These are phyloP conservation scores for Pelvicachromis taeniatus DNA, from an alignment of 2,113 vertebrate genomes.

Conservation along the genomic window DNA sequence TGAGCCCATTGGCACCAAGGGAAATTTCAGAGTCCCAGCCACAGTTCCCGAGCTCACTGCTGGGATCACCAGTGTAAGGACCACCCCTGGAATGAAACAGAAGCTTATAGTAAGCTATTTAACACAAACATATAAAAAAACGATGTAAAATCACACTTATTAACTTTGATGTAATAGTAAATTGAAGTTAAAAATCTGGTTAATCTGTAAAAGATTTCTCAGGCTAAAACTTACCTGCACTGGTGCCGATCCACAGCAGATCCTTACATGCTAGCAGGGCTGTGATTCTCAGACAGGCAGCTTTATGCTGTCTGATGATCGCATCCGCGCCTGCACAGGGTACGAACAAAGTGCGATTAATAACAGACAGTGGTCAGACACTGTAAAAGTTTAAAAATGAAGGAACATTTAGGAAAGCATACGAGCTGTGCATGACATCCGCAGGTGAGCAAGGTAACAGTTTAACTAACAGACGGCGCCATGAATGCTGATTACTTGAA, in stretches of 20 bases:
- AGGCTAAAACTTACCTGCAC: conserved; percentile 67
- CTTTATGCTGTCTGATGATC: conserved; percentile 97
- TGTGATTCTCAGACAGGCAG: conserved; percentile 93
- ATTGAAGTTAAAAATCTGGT: background rate
- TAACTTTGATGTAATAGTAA: background rate
- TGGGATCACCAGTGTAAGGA: conserved; percentile 83
- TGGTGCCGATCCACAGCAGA: conserved; percentile 95
- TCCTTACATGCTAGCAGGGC: conserved; percentile 91
- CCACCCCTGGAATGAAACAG: conserved; percentile 74
- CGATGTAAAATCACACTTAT: background rate
- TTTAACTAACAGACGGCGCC: background rate
- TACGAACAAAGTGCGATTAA: background rate
- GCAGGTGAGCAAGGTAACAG: background rate
- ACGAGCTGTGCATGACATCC: background rate
- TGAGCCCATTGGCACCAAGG: conserved; percentile 83
- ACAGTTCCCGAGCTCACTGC: conserved; percentile 73
- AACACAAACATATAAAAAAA: background rate
- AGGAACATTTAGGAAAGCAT: background rate
- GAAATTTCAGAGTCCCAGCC: conserved; percentile 65
- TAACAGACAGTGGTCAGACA: background rate
- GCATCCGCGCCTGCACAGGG: conserved; percentile 84
- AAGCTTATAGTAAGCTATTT: background rate
- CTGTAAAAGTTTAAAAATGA: background rate
- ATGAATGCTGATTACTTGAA: background rate
- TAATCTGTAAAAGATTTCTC: background rate